These are phyloP conservation scores for Oegoconia quadripuncta DNA, from an alignment of 2,888 invertebrate genomes.

Conservation along the genomic window DNA sequence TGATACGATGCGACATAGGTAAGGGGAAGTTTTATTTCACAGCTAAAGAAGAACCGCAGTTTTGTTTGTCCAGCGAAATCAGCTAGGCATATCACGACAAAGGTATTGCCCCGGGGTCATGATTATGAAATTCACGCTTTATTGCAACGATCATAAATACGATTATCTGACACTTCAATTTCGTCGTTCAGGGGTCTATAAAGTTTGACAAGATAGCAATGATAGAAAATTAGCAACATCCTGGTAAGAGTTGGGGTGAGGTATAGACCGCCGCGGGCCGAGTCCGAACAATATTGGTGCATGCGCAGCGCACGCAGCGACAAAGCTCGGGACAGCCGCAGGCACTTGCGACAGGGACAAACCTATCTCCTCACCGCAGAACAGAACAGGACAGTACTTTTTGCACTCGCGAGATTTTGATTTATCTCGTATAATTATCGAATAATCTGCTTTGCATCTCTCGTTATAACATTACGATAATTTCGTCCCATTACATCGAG, in stretches of 20 bases:
- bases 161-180: slow-evolving; percentile 72
- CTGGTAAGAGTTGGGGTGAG: slow-evolving; percentile 70
- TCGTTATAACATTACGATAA: slow-evolving; percentile 77
- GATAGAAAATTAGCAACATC: slow-evolving; percentile 78
- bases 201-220: slow-evolving; percentile 68
- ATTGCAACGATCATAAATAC: slow-evolving; percentile 62
- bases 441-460: slow-evolving; percentile 78
- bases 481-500: slow-evolving; percentile 72
- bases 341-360: slow-evolving; percentile 43
- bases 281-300: slow-evolving; percentile 54
- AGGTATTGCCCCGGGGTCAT: slow-evolving; percentile 43
- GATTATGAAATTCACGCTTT: slow-evolving; percentile 42
- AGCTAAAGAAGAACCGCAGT: no score
- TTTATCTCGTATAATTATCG: slow-evolving; percentile 76
- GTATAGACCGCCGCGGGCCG: slow-evolving; percentile 66
- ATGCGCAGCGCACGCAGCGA: slow-evolving; percentile 51
- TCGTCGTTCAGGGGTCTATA: slow-evolving; percentile 67
- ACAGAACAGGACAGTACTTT: slow-evolving; percentile 41
- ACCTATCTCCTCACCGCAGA: slow-evolving; percentile 26
- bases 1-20: not conserved
- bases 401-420: slow-evolving; percentile 64
- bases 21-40: not conserved
- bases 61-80: no score
- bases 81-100: no score
- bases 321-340: slow-evolving; percentile 43